phyloP scores from a whole-genome alignment of 2,797 vertebrate species.

The Hafferia zeledoni region DNA sequence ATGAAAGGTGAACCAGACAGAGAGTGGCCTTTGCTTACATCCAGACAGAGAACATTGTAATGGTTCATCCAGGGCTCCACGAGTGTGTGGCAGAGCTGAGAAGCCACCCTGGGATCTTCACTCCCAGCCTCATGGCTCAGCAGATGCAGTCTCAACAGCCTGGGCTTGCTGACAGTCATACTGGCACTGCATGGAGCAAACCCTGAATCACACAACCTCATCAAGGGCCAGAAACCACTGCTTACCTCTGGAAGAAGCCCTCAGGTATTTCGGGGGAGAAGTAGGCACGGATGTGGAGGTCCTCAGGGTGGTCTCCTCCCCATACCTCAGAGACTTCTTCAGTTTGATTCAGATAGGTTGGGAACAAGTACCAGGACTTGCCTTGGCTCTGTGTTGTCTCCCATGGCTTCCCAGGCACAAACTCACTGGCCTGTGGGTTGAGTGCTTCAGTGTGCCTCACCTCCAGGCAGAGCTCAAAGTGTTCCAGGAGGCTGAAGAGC shows the following conservation, averaged over 20 bases:
- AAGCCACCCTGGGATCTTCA: not conserved
- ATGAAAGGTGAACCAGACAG: not conserved
- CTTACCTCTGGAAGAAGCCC: conserved; percentile 81
- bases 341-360: conserved; percentile 72
- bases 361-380: conserved; percentile 76
- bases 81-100: rapidly evolving
- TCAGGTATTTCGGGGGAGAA: conserved; percentile 79
- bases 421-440: conserved; percentile 74
- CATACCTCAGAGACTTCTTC: conserved; percentile 71
- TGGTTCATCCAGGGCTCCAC: not conserved
- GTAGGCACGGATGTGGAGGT: conserved; percentile 75
- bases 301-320: conserved; percentile 74
- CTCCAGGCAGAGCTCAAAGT: conserved; percentile 82
- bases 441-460: conserved; percentile 37
- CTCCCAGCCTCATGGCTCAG: not conserved
- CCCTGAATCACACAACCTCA: not conserved
- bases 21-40: rapidly evolving
- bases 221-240: not conserved
- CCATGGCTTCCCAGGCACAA: conserved; percentile 69
- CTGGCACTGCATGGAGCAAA: rapidly evolving
- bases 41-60: rapidly evolving
- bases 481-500: conserved; percentile 76
- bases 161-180: not conserved
- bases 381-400: not conserved
- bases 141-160: not conserved